Conservation (phyloP, 2,113 vertebrate genomes). For the Ophiodon elongatus region DNA sequence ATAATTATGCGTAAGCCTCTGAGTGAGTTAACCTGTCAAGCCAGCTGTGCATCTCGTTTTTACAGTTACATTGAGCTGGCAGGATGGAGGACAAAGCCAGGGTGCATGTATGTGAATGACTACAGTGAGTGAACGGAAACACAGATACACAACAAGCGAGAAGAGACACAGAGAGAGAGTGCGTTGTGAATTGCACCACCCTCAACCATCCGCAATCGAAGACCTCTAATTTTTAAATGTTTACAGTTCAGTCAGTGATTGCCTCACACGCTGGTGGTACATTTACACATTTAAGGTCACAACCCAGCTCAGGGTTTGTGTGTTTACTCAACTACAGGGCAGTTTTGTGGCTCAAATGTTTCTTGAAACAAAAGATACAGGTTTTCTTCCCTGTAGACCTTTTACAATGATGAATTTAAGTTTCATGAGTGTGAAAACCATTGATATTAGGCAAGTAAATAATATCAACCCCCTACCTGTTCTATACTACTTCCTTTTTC, state of each 20-base stretch:
- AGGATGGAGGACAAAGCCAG: not conserved
- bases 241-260: slow-evolving; percentile 15
- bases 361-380: not conserved
- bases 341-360: not conserved
- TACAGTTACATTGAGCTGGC: not conserved
- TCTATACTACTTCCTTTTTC: not conserved
- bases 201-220: slow-evolving; percentile 11
- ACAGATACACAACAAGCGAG: not conserved
- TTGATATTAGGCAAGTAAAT: not conserved
- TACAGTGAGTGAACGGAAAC: not conserved
- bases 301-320: not conserved
- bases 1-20: too few species aligned
- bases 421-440: not conserved
- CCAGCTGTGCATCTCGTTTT: not conserved
- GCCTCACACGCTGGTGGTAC: slow-evolving; percentile 1
- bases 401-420: not conserved
- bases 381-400: not conserved
- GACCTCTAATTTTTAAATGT: slow-evolving; percentile 30
- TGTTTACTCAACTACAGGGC: not conserved
- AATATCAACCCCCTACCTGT: not conserved
- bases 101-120: not conserved
- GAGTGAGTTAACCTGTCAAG: slow-evolving; percentile 37
- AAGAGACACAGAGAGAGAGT: not conserved
- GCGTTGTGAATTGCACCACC: not conserved
- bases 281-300: slow-evolving; percentile 28